These are phyloP conservation scores for Phyllostomus discolor DNA, from an alignment of 2,113 vertebrate species.

Conservation along the genomic window DNA sequence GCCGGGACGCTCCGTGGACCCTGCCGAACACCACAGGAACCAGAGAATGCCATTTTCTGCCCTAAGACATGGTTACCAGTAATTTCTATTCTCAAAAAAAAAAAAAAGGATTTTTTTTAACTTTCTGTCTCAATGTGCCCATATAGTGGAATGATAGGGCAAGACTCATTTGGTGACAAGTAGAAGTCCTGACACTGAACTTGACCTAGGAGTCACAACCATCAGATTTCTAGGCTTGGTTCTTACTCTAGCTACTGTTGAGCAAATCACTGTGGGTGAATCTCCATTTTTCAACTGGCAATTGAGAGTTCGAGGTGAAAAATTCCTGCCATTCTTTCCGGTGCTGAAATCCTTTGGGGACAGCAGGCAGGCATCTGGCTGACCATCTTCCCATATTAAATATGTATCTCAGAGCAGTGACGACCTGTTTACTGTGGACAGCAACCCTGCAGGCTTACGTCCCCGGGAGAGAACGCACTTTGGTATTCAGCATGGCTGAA, in stretches of 20 bases:
- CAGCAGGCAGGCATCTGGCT: neutral
- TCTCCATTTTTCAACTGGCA: neutral
- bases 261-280: neutral
- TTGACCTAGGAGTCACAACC: too few relatives aligned
- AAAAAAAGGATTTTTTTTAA: neutral
- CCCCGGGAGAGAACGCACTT: neutral
- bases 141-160: neutral
- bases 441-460: neutral
- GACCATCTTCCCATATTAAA: neutral
- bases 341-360: neutral
- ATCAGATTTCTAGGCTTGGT: neutral
- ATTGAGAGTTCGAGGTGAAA: neutral
- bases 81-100: neutral
- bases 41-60: too few relatives aligned
- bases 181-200: neutral
- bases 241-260: neutral
- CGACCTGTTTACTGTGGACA: neutral
- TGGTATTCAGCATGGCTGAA: neutral
- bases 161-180: neutral
- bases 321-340: neutral
- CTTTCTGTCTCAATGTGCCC: neutral
- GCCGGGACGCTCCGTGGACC: neutral
- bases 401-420: neutral
- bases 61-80: neutral
- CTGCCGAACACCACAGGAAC: too few relatives aligned